A percentile compares a stretch with the other conserved stretches of the same genome.
Evolutionary conservation across 2,888 invertebrate species (phyloP).

Genomic region (Blastobasis lacticolella): DNA sequence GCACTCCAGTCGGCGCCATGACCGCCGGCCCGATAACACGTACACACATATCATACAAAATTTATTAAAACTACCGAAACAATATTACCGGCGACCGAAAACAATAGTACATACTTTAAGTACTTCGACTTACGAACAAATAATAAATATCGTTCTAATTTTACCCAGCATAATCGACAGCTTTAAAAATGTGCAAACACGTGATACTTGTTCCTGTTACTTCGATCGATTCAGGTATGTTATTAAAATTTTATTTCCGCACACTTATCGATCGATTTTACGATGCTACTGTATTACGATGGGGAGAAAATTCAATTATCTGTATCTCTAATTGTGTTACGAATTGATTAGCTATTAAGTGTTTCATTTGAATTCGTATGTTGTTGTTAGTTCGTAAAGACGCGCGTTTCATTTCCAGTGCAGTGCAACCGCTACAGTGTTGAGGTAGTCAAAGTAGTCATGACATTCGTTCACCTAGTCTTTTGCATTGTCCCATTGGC

Average conservation of each 20-base stretch:
- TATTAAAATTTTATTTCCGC: slow-evolving; percentile 4
- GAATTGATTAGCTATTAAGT: slow-evolving; percentile 2
- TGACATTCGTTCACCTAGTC: neutral
- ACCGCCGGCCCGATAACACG: slow-evolving; percentile 6
- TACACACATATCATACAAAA: slow-evolving; percentile 1
- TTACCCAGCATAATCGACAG: neutral
- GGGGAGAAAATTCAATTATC: no score
- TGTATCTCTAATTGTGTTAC: neutral
- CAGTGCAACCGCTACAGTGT: slow-evolving; percentile 1
- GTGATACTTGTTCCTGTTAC: slow-evolving; percentile 48
- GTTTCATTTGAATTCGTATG: neutral
- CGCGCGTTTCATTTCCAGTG: neutral
- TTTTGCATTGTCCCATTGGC: neutral
- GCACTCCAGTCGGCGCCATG: slow-evolving; percentile 6
- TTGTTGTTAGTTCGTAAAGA: neutral
- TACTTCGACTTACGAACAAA: no score
- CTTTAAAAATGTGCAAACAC: slow-evolving; percentile 47
- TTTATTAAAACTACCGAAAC: no score
- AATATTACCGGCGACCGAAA: no score
- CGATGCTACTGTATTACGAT: no score
- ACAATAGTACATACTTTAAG: no score
- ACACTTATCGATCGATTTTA: neutral
- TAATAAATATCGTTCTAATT: no score
- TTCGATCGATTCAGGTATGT: slow-evolving; percentile 43
- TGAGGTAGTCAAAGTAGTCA: neutral